Base-by-base conservation (phyloP, 37 sponge, comb jelly and placozoan species). In the Cliona cf. orientalis region DNA sequence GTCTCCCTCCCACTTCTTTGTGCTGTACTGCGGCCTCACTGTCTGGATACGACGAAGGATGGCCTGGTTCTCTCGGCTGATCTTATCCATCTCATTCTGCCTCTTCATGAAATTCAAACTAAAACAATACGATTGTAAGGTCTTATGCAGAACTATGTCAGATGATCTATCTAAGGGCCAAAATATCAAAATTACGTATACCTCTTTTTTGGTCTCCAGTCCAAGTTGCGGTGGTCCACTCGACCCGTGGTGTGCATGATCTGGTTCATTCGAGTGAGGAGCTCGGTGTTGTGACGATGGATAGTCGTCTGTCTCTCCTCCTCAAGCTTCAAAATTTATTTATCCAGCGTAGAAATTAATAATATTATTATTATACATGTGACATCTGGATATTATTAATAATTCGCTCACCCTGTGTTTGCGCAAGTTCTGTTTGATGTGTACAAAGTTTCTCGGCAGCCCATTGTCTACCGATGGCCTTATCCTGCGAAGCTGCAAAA, bases 211-310 rank as follows among this genome's bases (percentile, higher is more conserved):
- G 91, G 81, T 28, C 66, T 71, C 80, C 85, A 90, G 71, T 90
- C 85, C 6, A 46, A 56, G 71, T 86, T 91, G 42, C 89, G 68
- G 72, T 91, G 92, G 53, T 91, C 92, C 11, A 91, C 92, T 57
- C 89, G 49, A 65, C 94, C 94, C 35, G 90, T 90, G 28, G 90
- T 85, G 60, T 58, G 60, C 91, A 94, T 90, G 26, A 94, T 94
- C 6, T 78, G 72, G 57, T 94, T 65, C 94, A 94, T 94, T 46
- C 85, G 76, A 25, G 41, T 43, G 7, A 87, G 57, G 22, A 94
- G 84, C 71, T 94, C 84, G 22, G 40, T 55, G 63, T 94, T 94
- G 58, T 87, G 90, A 17, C 72, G 56, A 36, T 86, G 66, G 32
- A 94, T 86, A 23, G 45, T 39, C 14, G 59, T 38, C 67, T 42